Conservation (phyloP, 2,888 invertebrate genomes). For the Aphodius granarius region DNA sequence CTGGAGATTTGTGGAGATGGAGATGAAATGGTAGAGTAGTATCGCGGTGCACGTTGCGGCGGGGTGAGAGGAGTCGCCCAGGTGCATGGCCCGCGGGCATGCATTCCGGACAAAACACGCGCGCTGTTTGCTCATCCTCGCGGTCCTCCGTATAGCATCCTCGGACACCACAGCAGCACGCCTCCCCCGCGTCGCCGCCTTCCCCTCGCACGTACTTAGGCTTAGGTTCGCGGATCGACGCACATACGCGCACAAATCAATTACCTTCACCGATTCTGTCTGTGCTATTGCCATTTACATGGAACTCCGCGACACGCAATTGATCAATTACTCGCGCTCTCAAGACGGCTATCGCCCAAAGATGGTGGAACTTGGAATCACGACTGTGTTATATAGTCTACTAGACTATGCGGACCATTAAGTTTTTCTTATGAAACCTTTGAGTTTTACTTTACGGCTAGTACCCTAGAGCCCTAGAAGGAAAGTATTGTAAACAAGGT, state of each 20-base stretch:
- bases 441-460: no score
- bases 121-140: slow-evolving; percentile 50
- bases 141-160: slow-evolving; percentile 27
- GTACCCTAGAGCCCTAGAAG: no score
- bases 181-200: not conserved
- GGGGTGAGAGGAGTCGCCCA: slow-evolving; percentile 44
- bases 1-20: slow-evolving; percentile 36
- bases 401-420: no score
- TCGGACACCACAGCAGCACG: not conserved
- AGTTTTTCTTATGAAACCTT: no score
- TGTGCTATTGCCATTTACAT: slow-evolving; percentile 13
- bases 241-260: not conserved
- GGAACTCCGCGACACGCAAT: not conserved
- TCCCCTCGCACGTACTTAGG: not conserved
- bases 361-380: not conserved
- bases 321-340: slow-evolving; percentile 10
- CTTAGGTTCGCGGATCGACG: not conserved
- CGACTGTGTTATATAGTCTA: no score
- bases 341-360: not conserved
- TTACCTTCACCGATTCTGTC: slow-evolving; percentile 8
- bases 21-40: slow-evolving; percentile 39
- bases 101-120: slow-evolving; percentile 54
- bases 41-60: slow-evolving; percentile 32
- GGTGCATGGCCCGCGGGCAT: slow-evolving; percentile 51
- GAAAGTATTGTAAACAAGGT: no score